Evolutionary conservation across 2,113 vertebrate species (phyloP).

Genomic region (Nematolebias whitei): DNA sequence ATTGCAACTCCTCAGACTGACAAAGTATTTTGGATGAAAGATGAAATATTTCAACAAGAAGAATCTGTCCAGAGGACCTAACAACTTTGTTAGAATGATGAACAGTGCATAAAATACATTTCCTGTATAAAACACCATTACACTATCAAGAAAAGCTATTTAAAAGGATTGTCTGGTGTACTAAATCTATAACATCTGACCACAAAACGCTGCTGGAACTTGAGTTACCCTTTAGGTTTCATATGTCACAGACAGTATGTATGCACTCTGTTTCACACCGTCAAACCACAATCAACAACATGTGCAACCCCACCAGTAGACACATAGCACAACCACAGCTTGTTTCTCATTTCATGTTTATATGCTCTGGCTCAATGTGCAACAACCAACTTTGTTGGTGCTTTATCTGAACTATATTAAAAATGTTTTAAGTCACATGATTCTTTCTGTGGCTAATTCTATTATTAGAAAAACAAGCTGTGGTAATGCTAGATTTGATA

Average conservation of each 20-base stretch:
- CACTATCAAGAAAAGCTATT: neutral
- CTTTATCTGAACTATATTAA: neutral
- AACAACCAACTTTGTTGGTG: neutral
- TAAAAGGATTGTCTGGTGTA: neutral
- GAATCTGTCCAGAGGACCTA: no score
- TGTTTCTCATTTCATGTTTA: constrained; percentile 11
- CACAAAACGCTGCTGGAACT: neutral
- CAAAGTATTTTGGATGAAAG: no score
- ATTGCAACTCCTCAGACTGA: no score
- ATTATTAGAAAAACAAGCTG: neutral
- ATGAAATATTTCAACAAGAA: no score
- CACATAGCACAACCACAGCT: constrained; percentile 1
- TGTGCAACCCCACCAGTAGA: neutral
- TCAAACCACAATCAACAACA: constrained; percentile 2
- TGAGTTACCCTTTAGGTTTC: neutral
- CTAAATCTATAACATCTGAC: neutral
- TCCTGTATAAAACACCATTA: neutral
- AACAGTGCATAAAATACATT: neutral
- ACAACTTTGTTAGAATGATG: no score
- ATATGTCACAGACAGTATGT: neutral
- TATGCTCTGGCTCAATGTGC: neutral
- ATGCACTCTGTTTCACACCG: neutral
- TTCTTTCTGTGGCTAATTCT: no score
- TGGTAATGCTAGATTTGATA: neutral
- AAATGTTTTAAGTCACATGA: neutral